Conservation (phyloP, 1,140 invertebrate species). For the Drosophila serrata region DNA sequence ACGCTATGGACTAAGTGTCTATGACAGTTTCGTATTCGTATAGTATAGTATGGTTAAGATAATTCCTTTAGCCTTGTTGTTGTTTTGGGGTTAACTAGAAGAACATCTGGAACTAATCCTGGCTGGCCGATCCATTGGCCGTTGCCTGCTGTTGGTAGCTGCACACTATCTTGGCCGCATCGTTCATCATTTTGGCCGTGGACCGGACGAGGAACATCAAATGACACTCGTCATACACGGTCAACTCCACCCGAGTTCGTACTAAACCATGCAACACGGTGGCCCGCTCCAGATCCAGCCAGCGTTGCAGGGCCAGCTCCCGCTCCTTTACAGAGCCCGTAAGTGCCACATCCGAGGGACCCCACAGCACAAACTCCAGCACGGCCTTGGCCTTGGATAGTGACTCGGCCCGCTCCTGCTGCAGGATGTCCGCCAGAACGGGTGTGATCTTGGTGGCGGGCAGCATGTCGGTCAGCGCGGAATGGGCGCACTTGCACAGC, state of each 20-base stretch:
- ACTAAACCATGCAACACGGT: conserved; percentile 92
- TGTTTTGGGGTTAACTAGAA: conserved; percentile 22
- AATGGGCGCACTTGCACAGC: conserved; percentile 92
- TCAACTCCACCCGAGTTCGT: conserved; percentile 90
- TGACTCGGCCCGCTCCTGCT: conserved; percentile 90
- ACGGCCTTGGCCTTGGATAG: conserved; percentile 90
- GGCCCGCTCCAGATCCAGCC: conserved; percentile 93
- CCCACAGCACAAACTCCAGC: conserved; percentile 94
- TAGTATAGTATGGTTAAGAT: conserved; percentile 66
- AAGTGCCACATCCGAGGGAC: conserved; percentile 91
- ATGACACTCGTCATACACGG: conserved; percentile 92
- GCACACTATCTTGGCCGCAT: conserved; percentile 87
- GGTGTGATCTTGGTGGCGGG: conserved; percentile 88
- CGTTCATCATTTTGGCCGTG: conserved; percentile 91
- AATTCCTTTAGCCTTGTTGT: conserved; percentile 23
- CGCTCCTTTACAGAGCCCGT: conserved; percentile 89
- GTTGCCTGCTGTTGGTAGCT: conserved; percentile 65
- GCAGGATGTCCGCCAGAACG: conserved; percentile 89
- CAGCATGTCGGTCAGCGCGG: conserved; percentile 89
- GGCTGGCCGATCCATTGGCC: conserved; percentile 10
- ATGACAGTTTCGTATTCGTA: conserved; percentile 66
- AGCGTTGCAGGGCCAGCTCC: conserved; percentile 90
- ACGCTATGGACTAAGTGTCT: conserved; percentile 67
- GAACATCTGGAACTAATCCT: conserved; percentile 45
- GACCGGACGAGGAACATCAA: conserved; percentile 93